Base-by-base conservation (phyloP, 2,113 vertebrate species). In the Epinephelus lanceolatus region DNA sequence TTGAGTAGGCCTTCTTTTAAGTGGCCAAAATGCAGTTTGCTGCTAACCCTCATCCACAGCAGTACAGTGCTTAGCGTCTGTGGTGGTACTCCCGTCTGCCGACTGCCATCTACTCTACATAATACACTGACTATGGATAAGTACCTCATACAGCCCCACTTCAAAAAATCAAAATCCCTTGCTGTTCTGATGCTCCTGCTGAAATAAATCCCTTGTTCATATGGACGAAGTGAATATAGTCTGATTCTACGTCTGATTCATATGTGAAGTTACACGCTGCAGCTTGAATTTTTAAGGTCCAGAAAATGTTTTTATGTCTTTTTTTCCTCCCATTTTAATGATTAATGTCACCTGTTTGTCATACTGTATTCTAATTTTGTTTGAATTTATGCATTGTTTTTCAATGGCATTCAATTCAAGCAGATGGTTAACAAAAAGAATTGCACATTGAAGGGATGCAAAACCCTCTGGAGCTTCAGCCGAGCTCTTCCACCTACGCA, bases 401-500 rank as follows among this genome's bases (percentile, higher is more conserved):
- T 76, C 52, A 27, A 23, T 78, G 53, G n/a, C 52, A 49, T 78
- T 83, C 76, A 17, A 27, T 42, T 62, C 8, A 51, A 71, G 71
- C 84, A 86, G 77, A 78, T 81, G 66, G 70, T 68, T 42, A 11
- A 10, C 2, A 45, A 45, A 45, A 27, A 60, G 72, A 71, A 5
- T 53, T 33, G 49, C 45, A 78, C n/a, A 76, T 13, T 55, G 53
- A 15, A n/a, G 33, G 49, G 30, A 55, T 76, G 53, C 65, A 81
- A n/a, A 70, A 25, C n/a, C 19, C 80, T 71, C 52, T 18, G 2
- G 71, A 85, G 53, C 47, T 68, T 81, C 33, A 81, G 56, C 37
- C 37, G 19, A 57, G 55, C 33, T 78, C 74, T 40, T 66, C 60
- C 65, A 56, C 84, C 81, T 68, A 86, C 81, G 74, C 87, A 84